These are phyloP conservation scores for Sarcophaga caerulescens DNA, from an alignment of 2,888 invertebrate genomes.

Conservation along the genomic window DNA sequence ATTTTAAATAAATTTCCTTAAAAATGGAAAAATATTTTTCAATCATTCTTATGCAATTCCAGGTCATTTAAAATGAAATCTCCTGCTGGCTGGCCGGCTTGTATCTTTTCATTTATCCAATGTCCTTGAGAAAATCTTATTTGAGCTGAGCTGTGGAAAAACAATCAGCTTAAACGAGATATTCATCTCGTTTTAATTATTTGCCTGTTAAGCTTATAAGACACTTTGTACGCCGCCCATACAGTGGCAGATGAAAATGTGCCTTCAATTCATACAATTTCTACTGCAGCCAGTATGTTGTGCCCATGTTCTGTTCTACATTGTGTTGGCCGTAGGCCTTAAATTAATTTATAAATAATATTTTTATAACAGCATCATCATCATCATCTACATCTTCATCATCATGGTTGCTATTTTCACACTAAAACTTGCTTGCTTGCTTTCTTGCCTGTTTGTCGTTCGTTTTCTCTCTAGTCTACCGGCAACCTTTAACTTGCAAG, in stretches of 20 bases:
- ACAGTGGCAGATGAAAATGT: background rate
- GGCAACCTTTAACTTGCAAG: constrained; percentile 35
- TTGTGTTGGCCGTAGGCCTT: background rate
- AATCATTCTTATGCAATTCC: too few species aligned
- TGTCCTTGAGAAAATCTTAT: background rate
- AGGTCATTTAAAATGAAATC: too few species aligned
- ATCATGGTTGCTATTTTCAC: background rate
- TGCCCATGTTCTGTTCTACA: background rate
- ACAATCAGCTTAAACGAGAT: background rate
- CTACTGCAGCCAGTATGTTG: too few species aligned
- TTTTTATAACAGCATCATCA: too few species aligned
- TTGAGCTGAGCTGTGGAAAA: background rate
- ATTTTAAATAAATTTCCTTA: too few species aligned
- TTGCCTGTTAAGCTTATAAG: background rate
- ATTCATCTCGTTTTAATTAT: background rate
- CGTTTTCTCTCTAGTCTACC: constrained; percentile 6
- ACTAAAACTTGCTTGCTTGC: background rate
- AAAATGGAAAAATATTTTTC: too few species aligned
- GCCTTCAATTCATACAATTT: background rate
- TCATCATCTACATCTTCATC: background rate
- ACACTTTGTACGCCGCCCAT: background rate
- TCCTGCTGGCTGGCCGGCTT: too few species aligned
- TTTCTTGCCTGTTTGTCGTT: too few species aligned
- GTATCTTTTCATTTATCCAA: too few species aligned
- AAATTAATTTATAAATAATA: background rate